Base-by-base conservation (phyloP, 2,113 vertebrate genomes). In the Falcunculus frontatus region DNA sequence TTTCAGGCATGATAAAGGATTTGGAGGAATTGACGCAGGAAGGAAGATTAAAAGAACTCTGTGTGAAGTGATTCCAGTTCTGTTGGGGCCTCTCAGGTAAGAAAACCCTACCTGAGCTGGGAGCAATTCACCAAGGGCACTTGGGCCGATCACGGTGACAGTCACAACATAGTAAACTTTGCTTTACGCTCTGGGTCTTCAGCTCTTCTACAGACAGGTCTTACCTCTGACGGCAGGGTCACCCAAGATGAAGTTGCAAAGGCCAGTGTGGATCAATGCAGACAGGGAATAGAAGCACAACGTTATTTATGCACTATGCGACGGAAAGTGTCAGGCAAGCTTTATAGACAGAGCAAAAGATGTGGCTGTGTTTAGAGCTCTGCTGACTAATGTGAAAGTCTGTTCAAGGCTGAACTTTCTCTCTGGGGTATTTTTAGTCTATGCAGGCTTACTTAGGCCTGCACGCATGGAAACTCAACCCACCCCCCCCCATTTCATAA, bases 241-340 rank as follows among this genome's bases (percentile, higher is more conserved):
- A 81, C 53, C 76, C 69, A 32, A 72, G 68, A 77, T 78, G 83
- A 94, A 78, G 83, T 57, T 90, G 56, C 84, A 96, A 94, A 97
- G 83, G 81, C 63, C 87, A 82, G 16, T 2, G 7, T 30, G 70
- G 91, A 93, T 96, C 86, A 78, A 84, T 81, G 72, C 0, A 0
- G 37, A 63, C 29, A 64, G 55, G 37, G 55, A 85, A 33, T 10
- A 83, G 87, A 70, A 92, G 29, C n/a, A 56, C 33, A 30, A 14
- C 18, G 29, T 80, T 92, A 62, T 74, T 88, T 86, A 75, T 86
- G 70, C 35, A 13, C 44, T 49, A n/a, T 46, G 46, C 72, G 89
- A 77, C 59, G 80, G 63, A 69, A 90, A 95, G 70, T 19, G 44
- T 46, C 84, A 33, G 63, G 39, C 39, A 74, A 74, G 37, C 33